Conservation (phyloP, 2,113 vertebrate species). For the Perca flavescens region DNA sequence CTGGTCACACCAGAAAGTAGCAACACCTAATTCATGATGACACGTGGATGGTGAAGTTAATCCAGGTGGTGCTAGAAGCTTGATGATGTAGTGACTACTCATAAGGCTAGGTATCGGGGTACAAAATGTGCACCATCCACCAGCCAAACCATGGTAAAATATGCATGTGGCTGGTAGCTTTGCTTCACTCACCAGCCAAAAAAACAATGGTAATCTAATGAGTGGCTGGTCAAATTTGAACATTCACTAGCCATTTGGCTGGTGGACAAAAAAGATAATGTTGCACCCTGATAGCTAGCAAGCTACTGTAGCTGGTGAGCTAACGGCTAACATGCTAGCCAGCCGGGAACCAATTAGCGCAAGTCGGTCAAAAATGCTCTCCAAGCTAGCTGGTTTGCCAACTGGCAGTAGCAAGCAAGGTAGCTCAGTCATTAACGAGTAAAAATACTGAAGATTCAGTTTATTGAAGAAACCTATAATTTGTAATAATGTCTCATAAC, state of each 20-base stretch:
- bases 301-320: neutral
- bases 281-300: neutral
- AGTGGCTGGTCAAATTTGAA: no score
- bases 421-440: neutral
- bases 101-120: neutral
- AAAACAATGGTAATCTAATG: no score
- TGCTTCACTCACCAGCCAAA: no score
- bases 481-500: neutral
- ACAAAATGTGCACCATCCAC: no score
- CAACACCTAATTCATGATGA: neutral
- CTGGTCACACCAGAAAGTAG: neutral
- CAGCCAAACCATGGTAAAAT: no score
- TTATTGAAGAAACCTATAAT: neutral
- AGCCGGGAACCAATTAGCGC: neutral
- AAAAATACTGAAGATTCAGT: neutral
- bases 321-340: neutral
- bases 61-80: neutral
- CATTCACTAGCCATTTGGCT: no score
- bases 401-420: neutral
- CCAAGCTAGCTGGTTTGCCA: neutral
- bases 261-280: no score
- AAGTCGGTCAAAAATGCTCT: neutral
- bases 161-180: no score
- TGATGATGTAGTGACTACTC: neutral
- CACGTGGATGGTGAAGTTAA: neutral